These are phyloP conservation scores for Pseudopodoces humilis DNA, from an alignment of 2,113 vertebrate genomes.

Conservation along the genomic window DNA sequence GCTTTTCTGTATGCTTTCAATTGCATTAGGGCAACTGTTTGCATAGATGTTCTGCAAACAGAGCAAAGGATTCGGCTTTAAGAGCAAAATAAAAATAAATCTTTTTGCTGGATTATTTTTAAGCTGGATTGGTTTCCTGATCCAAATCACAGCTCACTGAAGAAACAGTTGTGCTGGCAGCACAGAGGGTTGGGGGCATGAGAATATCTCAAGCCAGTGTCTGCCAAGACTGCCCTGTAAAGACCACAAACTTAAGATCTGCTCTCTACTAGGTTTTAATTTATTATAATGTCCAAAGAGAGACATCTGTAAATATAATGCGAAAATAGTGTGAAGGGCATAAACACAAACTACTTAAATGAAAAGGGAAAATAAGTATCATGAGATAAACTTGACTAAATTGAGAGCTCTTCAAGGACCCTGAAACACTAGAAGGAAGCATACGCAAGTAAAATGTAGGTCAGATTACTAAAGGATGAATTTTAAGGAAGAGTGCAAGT, in stretches of 20 bases:
- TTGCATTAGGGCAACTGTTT: background rate
- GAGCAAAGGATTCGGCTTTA: background rate
- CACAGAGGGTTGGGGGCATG: background rate
- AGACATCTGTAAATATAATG: background rate
- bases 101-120: constrained; percentile 60
- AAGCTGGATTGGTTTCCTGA: constrained; percentile 52
- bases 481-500: constrained; percentile 14
- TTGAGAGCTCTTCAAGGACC: background rate
- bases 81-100: constrained; percentile 49
- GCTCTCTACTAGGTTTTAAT: background rate
- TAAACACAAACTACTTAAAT: background rate
- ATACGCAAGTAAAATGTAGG: constrained; percentile 17
- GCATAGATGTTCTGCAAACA: background rate
- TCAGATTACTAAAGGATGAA: constrained; percentile 39
- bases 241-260: background rate
- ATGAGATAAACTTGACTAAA: constrained; percentile 17
- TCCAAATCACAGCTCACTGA: constrained; percentile 42
- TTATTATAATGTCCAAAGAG: background rate
- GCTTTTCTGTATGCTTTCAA: background rate
- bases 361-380: background rate
- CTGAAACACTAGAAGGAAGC: constrained; percentile 48
- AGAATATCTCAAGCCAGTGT: background rate
- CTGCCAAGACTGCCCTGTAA: background rate
- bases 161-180: constrained; percentile 47
- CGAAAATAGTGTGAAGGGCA: background rate